Percentiles rank a stretch among this genome's conserved stretches.
phyloP scores from a whole-genome alignment of 1,140 invertebrate species.

The Cyphomyrmex costatus region DNA sequence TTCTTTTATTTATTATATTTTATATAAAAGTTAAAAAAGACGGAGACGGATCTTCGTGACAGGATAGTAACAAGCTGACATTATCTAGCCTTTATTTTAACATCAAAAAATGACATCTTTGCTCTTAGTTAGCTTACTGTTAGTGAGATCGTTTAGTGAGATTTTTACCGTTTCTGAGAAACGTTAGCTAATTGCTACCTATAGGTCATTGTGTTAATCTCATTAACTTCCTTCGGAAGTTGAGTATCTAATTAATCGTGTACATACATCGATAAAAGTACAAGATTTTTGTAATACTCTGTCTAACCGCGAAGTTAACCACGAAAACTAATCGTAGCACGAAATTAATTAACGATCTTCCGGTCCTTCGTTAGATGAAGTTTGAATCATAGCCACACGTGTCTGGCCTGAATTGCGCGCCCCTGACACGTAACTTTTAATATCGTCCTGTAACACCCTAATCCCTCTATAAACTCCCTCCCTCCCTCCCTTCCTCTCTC shows the following conservation, averaged over 20 bases:
- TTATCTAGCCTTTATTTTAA: too few relatives aligned
- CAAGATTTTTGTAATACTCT: not conserved
- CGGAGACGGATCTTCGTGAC: not conserved
- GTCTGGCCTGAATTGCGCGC: not conserved
- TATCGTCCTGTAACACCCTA: not conserved
- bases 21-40: too few relatives aligned
- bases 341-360: constrained; percentile 13
- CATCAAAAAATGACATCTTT: too few relatives aligned
- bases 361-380: not conserved
- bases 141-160: too few relatives aligned
- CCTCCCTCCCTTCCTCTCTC: too few relatives aligned
- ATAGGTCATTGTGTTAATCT: too few relatives aligned
- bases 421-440: constrained; percentile 11
- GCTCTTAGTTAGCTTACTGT: too few relatives aligned
- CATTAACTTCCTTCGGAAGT: not conserved
- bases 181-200: too few relatives aligned
- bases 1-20: too few relatives aligned
- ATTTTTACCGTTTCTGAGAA: too few relatives aligned
- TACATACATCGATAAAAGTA: not conserved
- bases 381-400: not conserved
- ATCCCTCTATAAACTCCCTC: not conserved
- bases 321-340: not conserved
- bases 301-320: not conserved
- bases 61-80: too few relatives aligned
- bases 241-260: not conserved